Evolutionary conservation across 2,113 vertebrate genomes (phyloP).

Genomic region (Craseonycteris thonglongyai): DNA sequence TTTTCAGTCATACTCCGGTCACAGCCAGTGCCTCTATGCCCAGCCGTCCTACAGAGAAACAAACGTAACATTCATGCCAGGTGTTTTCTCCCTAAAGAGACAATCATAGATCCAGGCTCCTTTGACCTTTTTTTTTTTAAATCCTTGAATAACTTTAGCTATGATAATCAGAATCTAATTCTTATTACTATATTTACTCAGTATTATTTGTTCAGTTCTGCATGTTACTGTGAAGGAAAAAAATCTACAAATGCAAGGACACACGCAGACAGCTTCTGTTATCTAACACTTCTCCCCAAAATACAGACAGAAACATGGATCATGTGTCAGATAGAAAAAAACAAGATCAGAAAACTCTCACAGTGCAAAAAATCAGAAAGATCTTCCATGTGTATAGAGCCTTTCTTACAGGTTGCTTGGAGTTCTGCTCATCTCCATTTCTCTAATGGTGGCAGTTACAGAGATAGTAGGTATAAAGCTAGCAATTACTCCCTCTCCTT

Average conservation of each 20-base stretch:
- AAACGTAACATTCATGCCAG: background rate
- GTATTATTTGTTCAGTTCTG: background rate
- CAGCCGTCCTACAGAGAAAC: background rate
- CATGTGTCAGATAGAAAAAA: background rate
- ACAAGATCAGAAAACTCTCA: background rate
- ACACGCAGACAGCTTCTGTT: background rate
- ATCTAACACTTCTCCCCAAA: background rate
- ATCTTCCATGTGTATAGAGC: background rate
- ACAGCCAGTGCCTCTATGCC: background rate
- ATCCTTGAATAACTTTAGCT: background rate
- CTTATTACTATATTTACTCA: background rate
- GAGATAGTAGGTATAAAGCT: background rate
- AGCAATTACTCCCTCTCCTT: background rate
- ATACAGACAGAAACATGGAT: background rate
- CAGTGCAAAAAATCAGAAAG: background rate
- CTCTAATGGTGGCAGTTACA: background rate
- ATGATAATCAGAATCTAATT: background rate
- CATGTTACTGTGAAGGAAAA: background rate
- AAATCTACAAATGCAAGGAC: background rate
- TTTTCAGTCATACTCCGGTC: background rate
- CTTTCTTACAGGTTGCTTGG: background rate
- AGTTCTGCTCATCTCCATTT: background rate
- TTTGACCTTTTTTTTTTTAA: background rate
- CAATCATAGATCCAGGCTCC: background rate
- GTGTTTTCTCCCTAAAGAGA: background rate